Percentiles rank a stretch among this genome's conserved stretches.
Conservation (phyloP, 2,888 invertebrate species). For the Hypolimnas misippus region DNA sequence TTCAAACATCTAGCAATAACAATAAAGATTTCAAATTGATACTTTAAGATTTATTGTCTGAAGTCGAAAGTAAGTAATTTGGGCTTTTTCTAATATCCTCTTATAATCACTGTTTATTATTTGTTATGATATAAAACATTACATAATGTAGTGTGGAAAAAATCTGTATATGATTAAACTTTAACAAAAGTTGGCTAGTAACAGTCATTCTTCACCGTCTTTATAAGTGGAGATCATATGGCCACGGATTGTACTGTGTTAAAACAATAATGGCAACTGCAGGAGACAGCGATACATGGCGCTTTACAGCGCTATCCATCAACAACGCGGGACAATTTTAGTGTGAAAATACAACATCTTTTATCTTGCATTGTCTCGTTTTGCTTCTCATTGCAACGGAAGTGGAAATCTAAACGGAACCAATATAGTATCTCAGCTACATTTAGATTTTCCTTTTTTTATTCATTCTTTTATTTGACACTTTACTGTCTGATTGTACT, state of each 20-base stretch:
- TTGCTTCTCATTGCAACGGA: constrained; percentile 12
- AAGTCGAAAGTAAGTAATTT: constrained; percentile 4
- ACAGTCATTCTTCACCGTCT: constrained; percentile 1
- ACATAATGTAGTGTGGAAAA: not conserved
- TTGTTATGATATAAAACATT: too few relatives aligned
- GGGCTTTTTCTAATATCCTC: not conserved
- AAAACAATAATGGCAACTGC: constrained; percentile 23
- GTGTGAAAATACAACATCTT: constrained; percentile 17
- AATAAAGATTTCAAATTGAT: constrained; percentile 45
- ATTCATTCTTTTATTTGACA: not conserved
- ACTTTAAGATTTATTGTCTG: constrained; percentile 25
- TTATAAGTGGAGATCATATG: not conserved
- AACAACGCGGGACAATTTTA: constrained; percentile 22
- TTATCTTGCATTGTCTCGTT: constrained; percentile 16
- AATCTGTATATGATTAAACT: not conserved
- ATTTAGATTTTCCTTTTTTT: not conserved
- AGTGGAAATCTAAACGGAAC: constrained; percentile 4
- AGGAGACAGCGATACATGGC: constrained; percentile 20
- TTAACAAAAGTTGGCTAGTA: not conserved
- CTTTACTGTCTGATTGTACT: not conserved
- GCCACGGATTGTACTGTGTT: constrained; percentile 12
- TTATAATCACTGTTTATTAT: not conserved
- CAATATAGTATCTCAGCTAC: not conserved
- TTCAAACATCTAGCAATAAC: constrained; percentile 44
- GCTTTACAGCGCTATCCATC: constrained; percentile 24